Conservation (phyloP, 2,888 invertebrate species). For the Andrena bicolor region DNA sequence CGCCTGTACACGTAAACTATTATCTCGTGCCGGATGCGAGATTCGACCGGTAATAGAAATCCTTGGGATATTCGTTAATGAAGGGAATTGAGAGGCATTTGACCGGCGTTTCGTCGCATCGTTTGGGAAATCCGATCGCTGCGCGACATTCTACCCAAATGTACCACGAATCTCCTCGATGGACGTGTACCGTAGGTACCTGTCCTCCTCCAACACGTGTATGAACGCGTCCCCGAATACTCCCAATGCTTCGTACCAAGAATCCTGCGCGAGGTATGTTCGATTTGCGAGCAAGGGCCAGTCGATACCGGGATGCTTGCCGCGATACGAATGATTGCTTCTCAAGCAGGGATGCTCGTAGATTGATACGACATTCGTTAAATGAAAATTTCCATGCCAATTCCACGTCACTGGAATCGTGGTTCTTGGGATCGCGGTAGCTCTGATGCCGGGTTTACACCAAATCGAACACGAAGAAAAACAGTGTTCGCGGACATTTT, state of each 20-base stretch:
- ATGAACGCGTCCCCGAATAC: conserved; percentile 30
- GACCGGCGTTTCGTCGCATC: conserved; percentile 30
- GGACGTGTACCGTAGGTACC: background rate
- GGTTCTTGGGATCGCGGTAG: no score
- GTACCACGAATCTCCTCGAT: conserved; percentile 31
- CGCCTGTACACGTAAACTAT: conserved; percentile 4
- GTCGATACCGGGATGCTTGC: background rate
- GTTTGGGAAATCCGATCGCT: conserved; percentile 56
- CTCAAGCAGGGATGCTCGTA: background rate
- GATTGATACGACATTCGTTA: no score
- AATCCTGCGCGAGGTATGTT: conserved; percentile 24
- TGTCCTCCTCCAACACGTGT: background rate
- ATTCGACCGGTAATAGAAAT: conserved; percentile 15
- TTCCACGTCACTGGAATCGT: no score
- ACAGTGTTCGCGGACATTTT: no score
- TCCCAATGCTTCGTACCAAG: conserved; percentile 42
- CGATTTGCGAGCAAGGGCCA: conserved; percentile 1
- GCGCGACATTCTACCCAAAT: conserved; percentile 35
- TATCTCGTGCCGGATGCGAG: conserved; percentile 11
- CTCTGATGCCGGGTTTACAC: no score
- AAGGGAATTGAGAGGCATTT: conserved; percentile 3
- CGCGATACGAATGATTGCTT: conserved; percentile 23
- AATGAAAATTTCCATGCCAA: no score
- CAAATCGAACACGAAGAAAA: no score
- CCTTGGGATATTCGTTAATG: background rate